These are phyloP conservation scores for Forbesichthys agassizii DNA, from an alignment of 2,113 vertebrate genomes.

Conservation along the genomic window DNA sequence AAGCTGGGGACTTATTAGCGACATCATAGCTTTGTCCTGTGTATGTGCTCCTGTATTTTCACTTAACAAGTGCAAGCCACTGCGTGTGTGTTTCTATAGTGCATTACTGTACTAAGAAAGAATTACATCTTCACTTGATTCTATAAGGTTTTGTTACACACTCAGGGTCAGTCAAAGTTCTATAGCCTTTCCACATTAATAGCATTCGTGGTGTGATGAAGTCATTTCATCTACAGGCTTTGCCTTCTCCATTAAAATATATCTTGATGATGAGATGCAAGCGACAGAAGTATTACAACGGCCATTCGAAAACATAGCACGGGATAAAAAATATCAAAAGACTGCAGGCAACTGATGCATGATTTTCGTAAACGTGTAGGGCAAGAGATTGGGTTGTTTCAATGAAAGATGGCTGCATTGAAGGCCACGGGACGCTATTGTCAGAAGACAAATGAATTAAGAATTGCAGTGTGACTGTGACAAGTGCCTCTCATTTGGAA, in stretches of 20 bases:
- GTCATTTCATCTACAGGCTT: conserved; percentile 44
- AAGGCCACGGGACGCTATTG: conserved; percentile 45
- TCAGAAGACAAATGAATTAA: conserved; percentile 62
- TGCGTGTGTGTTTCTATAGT: too few relatives aligned
- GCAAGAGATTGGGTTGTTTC: conserved; percentile 47
- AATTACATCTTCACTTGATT: neutral
- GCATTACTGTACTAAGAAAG: neutral
- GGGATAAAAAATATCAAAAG: conserved; percentile 49
- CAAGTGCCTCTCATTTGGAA: conserved; percentile 46
- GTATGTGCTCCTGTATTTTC: too few relatives aligned
- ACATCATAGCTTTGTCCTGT: too few relatives aligned
- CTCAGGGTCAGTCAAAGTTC: conserved; percentile 6
- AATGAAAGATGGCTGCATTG: conserved; percentile 38
- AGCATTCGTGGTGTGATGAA: conserved; percentile 34
- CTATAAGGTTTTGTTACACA: neutral
- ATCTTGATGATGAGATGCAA: conserved; percentile 55
- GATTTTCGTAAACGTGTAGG: conserved; percentile 52
- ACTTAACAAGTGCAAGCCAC: too few relatives aligned
- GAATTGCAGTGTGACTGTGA: conserved; percentile 53
- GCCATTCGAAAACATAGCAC: conserved; percentile 53
- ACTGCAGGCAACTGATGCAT: conserved; percentile 50
- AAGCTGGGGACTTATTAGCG: conserved; percentile 11
- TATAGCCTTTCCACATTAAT: conserved; percentile 14
- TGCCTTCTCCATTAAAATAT: conserved; percentile 40
- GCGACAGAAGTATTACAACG: conserved; percentile 30